Conservation (phyloP, 2,113 vertebrate genomes). For the Grammomys dolichurus region DNA sequence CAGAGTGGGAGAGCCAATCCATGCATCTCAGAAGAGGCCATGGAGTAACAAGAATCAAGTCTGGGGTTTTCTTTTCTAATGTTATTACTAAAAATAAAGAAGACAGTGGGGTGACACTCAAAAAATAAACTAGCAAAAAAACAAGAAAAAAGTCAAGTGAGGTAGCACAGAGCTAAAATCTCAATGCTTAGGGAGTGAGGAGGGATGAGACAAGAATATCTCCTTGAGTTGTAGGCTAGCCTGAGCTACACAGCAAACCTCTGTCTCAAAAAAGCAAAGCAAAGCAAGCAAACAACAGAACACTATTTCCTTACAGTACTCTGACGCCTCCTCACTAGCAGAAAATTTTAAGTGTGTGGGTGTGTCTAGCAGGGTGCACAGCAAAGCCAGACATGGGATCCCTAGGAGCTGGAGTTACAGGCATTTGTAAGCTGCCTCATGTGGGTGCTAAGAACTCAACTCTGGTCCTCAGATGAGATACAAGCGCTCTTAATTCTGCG, state of each 20-base stretch:
- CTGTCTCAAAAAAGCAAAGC: not conserved
- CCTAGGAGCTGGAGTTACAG: not conserved
- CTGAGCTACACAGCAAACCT: not conserved
- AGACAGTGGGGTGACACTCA: not conserved
- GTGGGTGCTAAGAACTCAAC: no score
- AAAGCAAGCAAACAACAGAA: not conserved
- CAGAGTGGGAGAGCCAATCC: not conserved
- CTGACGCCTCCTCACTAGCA: not conserved
- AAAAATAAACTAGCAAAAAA: not conserved
- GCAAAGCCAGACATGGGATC: not conserved
- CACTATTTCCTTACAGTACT: not conserved
- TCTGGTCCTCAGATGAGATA: not conserved
- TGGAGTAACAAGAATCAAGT: not conserved
- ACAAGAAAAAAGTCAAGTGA: not conserved
- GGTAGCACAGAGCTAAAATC: not conserved
- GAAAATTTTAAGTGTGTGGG: not conserved
- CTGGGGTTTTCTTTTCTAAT: not conserved
- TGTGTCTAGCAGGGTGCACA: not conserved
- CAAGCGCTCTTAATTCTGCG: not conserved
- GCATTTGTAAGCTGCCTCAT: not conserved
- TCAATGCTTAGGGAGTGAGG: not conserved
- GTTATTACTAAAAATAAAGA: not conserved
- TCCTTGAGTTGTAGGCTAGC: no score
- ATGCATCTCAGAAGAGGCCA: not conserved
- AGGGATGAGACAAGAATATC: not conserved